phyloP scores from a whole-genome alignment of 2,797 vertebrate species.

The Sebastes glaucus region DNA sequence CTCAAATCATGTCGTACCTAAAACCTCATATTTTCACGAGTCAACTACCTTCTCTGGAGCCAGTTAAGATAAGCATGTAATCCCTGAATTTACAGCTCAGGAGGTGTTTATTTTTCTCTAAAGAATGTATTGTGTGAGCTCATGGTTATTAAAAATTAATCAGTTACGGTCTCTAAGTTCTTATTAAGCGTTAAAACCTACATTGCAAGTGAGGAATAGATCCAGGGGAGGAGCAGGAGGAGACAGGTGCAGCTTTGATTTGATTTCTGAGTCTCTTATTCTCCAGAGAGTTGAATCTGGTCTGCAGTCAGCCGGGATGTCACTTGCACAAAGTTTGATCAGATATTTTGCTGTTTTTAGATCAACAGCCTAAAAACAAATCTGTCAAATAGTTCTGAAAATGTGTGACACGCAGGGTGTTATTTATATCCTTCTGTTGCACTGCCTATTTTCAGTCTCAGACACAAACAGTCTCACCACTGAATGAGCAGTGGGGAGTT shows the following conservation, averaged over 20 bases:
- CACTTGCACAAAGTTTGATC: constrained; percentile 59
- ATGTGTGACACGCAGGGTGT: constrained; percentile 53
- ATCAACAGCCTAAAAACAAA: constrained; percentile 73
- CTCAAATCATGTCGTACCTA: not conserved
- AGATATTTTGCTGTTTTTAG: constrained; percentile 78
- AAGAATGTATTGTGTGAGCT: constrained; percentile 1
- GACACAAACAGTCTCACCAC: constrained; percentile 26
- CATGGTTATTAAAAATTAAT: not conserved
- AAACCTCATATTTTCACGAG: not conserved
- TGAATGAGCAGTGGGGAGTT: constrained; percentile 51
- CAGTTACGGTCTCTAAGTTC: not conserved
- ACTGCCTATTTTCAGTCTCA: constrained; percentile 70
- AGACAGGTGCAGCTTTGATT: constrained; percentile 25
- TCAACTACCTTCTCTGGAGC: not conserved
- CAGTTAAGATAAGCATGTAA: not conserved
- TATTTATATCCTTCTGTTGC: constrained; percentile 71
- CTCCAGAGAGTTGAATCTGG: constrained; percentile 44
- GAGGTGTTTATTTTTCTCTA: not conserved
- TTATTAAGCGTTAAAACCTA: constrained; percentile 19
- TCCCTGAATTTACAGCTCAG: not conserved
- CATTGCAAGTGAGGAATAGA: not conserved
- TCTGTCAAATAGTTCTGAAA: constrained; percentile 62
- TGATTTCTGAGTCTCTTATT: constrained; percentile 16
- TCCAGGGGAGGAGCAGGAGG: constrained; percentile 7
- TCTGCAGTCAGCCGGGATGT: constrained; percentile 21